Evolutionary conservation across 2,888 invertebrate species (phyloP), one percentile per base, ranked within the genome.

Genomic region (Drosophila acutilabella): DNA sequence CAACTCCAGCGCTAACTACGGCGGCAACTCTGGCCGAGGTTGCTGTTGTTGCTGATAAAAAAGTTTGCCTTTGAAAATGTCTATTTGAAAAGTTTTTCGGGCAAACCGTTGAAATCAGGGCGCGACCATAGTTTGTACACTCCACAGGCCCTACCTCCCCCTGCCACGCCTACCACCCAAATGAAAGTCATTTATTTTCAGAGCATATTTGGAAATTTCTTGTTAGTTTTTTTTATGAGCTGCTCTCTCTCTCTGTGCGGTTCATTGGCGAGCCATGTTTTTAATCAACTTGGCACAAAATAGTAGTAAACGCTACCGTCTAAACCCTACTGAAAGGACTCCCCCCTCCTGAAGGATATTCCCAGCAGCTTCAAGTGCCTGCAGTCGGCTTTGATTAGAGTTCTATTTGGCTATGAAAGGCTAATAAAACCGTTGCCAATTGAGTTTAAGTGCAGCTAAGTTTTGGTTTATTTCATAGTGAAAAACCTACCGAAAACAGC

Each of bases 1-100:
- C 56, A 13, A 33, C 40, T 70, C 52, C 50, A 44, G 38, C 59
- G 52, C 23, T 18, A 16, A 44, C 44, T 56, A 16, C 56, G 45
- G 69, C 54, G 40, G 3, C 14, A 16, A 38, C 38, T 41, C 8
- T 23, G 33, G 36, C 51, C 54, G 52, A 38, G 54, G 65, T 40
- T 53, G 64, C 72, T 72, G 79, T 56, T 72, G 70, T 51, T 74
- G 85, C 89, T 88, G 83, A 83, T 89, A 83, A 83, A 89, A 82
- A 89, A 85, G 80, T 84, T 89, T 79, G 88, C 86, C 88, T 84
- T 85, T 86, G 86, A 85, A 89, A 84, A 89, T 81, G 89, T 87
- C 88, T 87, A 89, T 86, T 87, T 78, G 85, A 85, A 85, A 85
- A 85, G 84, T 89, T 88, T 77, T 65, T 75, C 68, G 71, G 59